A percentile compares a stretch with the other conserved stretches of the same genome.
Evolutionary conservation across 2,797 vertebrate species (phyloP).

Genomic region (Cuniculus paca): DNA sequence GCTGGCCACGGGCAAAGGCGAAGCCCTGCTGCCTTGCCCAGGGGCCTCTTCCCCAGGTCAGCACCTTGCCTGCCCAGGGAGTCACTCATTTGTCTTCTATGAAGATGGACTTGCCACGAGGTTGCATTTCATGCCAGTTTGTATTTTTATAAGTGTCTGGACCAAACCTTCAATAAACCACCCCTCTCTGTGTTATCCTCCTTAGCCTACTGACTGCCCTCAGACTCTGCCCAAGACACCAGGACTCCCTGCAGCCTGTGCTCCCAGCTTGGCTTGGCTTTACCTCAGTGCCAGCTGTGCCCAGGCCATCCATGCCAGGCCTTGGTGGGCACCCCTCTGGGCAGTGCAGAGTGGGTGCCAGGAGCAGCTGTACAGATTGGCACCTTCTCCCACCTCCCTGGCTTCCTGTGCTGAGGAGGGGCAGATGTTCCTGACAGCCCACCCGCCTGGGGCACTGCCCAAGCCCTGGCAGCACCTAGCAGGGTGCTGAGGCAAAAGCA

Average conservation of each 20-base stretch:
- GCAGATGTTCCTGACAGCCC: conserved; percentile 58
- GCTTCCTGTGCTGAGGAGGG: conserved; percentile 68
- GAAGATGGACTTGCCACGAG: conserved; percentile 81
- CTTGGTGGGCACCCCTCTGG: conserved; percentile 72
- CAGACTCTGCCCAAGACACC: conserved; percentile 1
- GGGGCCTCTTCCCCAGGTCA: conserved; percentile 40
- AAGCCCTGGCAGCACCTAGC: not conserved
- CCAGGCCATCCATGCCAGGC: conserved; percentile 63
- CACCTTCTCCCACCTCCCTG: conserved; percentile 52
- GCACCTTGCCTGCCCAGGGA: conserved; percentile 1
- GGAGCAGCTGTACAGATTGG: conserved; percentile 78
- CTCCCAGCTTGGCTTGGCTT: conserved; percentile 62
- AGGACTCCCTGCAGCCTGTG: conserved; percentile 12
- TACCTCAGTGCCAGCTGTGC: conserved; percentile 75
- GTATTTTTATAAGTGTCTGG: conserved; percentile 84
- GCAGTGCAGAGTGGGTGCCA: conserved; percentile 62
- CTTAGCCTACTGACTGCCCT: not conserved
- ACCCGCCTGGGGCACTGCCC: conserved; percentile 2
- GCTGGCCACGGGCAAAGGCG: conserved; percentile 28
- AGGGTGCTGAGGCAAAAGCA: not conserved
- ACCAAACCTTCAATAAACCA: conserved; percentile 82
- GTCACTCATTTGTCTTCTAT: conserved; percentile 81
- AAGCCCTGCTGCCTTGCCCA: not conserved
- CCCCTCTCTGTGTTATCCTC: conserved; percentile 27
- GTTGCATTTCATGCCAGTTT: conserved; percentile 76